Evolutionary conservation across 2,888 invertebrate genomes (phyloP), one percentile per base, ranked within the genome.

Genomic region (Masnerella sp.): DNA sequence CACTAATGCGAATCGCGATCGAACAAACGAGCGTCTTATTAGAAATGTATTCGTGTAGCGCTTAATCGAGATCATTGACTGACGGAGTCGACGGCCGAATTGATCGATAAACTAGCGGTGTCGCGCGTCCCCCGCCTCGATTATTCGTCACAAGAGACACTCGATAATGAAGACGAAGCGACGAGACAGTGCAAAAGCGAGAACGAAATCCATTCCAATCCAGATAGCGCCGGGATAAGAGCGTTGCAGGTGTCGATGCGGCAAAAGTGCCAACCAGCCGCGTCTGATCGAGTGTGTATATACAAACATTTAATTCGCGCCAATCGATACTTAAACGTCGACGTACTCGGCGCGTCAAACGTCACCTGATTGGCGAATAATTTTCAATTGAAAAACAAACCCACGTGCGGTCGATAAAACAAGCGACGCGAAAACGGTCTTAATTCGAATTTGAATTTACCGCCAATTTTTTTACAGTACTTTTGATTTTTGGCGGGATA

Each of bases 261-360:
- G 71, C 71, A 71, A 64, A 71, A 71, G 71, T 65, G 71, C 71
- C 59, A 71, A 71, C 58, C 71, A 59, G 52, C 52, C 70, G 62
- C 65, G 36, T 58, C 64, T 47, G 59, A 65, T 64, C 58, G 52
- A 65, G 62, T 71, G 40, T 59, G 45, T 69, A 77, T 80, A 77
- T 79, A 69, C 79, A 80, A 80, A 82, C 81, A 79, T 82, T 82
- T 82, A 81, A 82, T 82, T 82, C 78, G 68, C 40, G 49, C 76
- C 76, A 81, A 82, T 80, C 82, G 80, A 81, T 79, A 79, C 67
- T 67, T 58, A 45, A 22, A 72, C 40, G 45, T 51, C 76, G 51
- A 61, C 42, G 49, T 47, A 38, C 30, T 59, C 18, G 7, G 18
- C 28, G 12, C 36, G 14, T 67, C 59, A 51, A 58, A 52, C 30